Evolutionary conservation across 2,113 vertebrate genomes (phyloP), one percentile per base, ranked within the genome.

Genomic region (Sapajus apella): DNA sequence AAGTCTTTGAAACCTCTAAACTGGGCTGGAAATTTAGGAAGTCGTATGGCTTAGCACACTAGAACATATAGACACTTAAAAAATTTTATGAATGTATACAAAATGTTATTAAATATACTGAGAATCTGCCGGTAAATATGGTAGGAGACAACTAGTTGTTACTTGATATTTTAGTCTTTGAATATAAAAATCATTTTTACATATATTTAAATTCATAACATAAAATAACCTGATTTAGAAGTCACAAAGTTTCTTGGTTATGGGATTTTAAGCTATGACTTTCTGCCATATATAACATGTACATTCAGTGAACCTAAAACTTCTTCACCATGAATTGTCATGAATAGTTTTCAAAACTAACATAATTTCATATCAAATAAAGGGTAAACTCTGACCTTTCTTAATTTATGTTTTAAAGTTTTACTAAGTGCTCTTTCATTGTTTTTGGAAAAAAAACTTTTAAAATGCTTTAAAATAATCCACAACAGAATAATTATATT

Each of bases 301-400:
- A 96, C 93, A 87, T 23, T 94, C 79, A 92, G 27, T 97, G 96
- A 97, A 76, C 56, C 82, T 58, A 91, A 97, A 98, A 55, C 4
- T 0, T 1, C 64, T 95, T 97, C 82, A 23, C 72, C 47, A 88
- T 89, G 82, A 73, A 97, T 97, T 68, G 50, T 97, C 40, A 81
- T 91, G 25, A 95, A 82, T 61, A 81, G 7, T 70, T 40, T 97
- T 97, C 37, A 70, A 96, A 91, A 96, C 52, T 64, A 96, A 12
- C 14, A 72, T 70, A 40, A 97, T 97, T 97, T 97, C 87, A 77
- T 96, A 79, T 32, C 90, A 88, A 95, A 64, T 45, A 61, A 66
- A 87, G 17, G 3, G 95, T 98, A 94, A 72, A 84, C 30, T 90
- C 21, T 88, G 85, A 87, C 66, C 84, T 87, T 91, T 11, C 83